These are phyloP conservation scores for Sarcophaga rosellei DNA, from an alignment of 2,888 invertebrate genomes.

Conservation along the genomic window DNA sequence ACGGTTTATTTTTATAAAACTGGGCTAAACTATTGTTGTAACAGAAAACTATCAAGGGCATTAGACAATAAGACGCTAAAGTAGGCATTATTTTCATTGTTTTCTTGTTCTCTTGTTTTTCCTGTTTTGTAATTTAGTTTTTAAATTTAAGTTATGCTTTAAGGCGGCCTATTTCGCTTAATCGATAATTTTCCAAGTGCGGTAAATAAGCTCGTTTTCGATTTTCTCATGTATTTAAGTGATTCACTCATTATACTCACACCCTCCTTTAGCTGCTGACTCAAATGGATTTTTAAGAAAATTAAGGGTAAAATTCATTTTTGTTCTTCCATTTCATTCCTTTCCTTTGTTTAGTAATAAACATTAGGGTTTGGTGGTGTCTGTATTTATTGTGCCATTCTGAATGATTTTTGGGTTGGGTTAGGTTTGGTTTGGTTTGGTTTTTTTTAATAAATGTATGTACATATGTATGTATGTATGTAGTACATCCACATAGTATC, in stretches of 20 bases:
- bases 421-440: conserved; percentile 42
- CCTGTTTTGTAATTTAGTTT: conserved; percentile 2
- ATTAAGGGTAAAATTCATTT: conserved; percentile 37
- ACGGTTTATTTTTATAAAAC: conserved; percentile 15
- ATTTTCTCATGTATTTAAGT: too few species aligned
- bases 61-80: conserved; percentile 65
- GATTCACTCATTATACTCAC: conserved; percentile 10
- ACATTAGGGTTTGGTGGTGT: conserved; percentile 16
- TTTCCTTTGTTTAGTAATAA: conserved; percentile 25
- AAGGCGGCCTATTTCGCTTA: conserved; percentile 14
- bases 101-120: neutral
- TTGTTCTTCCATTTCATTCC: neutral
- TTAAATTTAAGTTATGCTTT: neutral
- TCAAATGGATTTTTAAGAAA: neutral
- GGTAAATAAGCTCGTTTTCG: too few species aligned
- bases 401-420: conserved; percentile 53
- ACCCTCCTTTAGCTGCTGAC: neutral
- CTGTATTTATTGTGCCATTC: neutral
- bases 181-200: conserved; percentile 44
- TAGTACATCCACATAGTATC: neutral
- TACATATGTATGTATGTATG: too few species aligned
- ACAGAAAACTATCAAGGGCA: conserved; percentile 67
- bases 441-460: neutral
- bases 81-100: conserved; percentile 6
- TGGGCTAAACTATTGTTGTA: conserved; percentile 60